Conservation (phyloP, 1,140 invertebrate genomes). For the Apocrypta bakeri region DNA sequence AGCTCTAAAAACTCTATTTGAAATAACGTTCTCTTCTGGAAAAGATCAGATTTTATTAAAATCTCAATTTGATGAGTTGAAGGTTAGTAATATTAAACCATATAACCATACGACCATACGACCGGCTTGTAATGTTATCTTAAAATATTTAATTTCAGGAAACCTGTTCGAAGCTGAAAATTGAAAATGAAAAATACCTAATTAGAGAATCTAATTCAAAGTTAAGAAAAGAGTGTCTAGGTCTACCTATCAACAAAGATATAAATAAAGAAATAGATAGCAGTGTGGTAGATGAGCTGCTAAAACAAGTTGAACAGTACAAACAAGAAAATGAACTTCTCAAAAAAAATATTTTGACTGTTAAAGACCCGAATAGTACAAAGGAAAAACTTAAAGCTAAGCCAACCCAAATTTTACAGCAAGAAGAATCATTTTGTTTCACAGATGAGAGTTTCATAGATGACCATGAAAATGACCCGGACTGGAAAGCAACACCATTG, state of each 20-base stretch:
- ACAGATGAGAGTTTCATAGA: constrained; percentile 70
- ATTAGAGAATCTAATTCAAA: constrained; percentile 50
- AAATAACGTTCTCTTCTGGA: constrained; percentile 74
- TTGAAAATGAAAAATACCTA: constrained; percentile 73
- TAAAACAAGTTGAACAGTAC: constrained; percentile 50
- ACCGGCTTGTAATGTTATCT: background rate
- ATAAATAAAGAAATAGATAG: constrained; percentile 30
- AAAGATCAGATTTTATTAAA: constrained; percentile 68
- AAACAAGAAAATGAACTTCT: constrained; percentile 42
- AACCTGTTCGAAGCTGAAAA: constrained; percentile 55
- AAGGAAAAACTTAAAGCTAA: constrained; percentile 31
- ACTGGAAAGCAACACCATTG: constrained; percentile 80
- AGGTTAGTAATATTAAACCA: constrained; percentile 62
- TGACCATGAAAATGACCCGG: constrained; percentile 78
- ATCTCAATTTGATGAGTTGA: constrained; percentile 74
- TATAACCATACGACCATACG: background rate
- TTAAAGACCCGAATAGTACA: constrained; percentile 37
- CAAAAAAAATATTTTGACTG: constrained; percentile 45
- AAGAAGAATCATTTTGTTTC: constrained; percentile 15
- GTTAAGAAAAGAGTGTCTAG: constrained; percentile 50
- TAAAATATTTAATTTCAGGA: constrained; percentile 53
- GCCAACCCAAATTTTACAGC: background rate
- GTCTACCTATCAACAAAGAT: constrained; percentile 28
- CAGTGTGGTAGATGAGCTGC: constrained; percentile 27
- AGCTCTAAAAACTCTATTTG: constrained; percentile 77